Percentiles rank a stretch among this genome's conserved stretches.
Evolutionary conservation across 37 sponge, comb jelly and placozoan species (phyloP).

Genomic region (Mnemiopsis leidyi): DNA sequence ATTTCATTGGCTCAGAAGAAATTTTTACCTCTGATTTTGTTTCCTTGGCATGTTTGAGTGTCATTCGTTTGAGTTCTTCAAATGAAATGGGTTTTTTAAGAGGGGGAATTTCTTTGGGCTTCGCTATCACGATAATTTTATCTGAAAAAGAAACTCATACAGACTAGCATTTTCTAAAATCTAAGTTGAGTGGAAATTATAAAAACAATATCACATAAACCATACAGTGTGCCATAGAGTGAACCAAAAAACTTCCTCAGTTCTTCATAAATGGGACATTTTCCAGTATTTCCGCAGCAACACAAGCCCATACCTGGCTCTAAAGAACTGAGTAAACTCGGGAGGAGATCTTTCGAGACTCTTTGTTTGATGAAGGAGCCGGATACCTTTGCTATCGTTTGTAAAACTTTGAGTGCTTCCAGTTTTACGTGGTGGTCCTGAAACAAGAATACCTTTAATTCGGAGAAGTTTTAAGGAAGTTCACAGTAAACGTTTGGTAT

Average conservation of each 20-base stretch:
- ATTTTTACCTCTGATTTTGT: constrained; percentile 32
- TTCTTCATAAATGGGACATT: too few species aligned
- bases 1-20: background rate
- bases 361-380: constrained; percentile 23
- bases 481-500: too few species aligned
- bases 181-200: too few species aligned
- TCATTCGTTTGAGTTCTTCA: constrained; percentile 39
- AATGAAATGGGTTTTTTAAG: constrained; percentile 25
- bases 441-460: too few species aligned
- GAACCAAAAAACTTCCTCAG: too few species aligned
- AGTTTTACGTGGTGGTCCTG: constrained; percentile 24
- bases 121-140: background rate
- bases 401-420: constrained; percentile 40
- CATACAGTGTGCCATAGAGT: too few species aligned
- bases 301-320: constrained; percentile 37
- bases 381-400: constrained; percentile 24
- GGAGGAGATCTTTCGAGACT: constrained; percentile 20
- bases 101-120: background rate
- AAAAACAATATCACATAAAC: too few species aligned
- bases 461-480: too few species aligned
- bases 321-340: background rate
- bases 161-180: too few species aligned
- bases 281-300: too few species aligned
- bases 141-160: too few species aligned
- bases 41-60: constrained; percentile 47